Conservation (phyloP, 1,140 invertebrate species). For the Dinothrombium tinctorium region DNA sequence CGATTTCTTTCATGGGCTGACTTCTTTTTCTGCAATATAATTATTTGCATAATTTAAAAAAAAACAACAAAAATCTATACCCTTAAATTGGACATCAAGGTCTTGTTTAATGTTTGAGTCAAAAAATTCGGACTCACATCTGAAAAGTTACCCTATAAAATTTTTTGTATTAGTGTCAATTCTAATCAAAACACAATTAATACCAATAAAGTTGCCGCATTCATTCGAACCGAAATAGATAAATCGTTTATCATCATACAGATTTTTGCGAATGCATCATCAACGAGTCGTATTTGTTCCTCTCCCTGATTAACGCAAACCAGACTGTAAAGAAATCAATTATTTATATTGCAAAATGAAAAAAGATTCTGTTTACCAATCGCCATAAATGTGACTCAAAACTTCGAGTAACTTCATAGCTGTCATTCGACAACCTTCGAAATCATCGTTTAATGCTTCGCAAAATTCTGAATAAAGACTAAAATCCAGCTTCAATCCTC, state of each 20-base stretch:
- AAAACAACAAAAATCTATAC: constrained; percentile 21
- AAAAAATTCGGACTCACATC: constrained; percentile 67
- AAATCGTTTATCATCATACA: constrained; percentile 80
- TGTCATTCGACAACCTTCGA: constrained; percentile 67
- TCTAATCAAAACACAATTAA: constrained; percentile 14
- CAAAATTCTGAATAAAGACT: constrained; percentile 57
- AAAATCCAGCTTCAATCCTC: constrained; percentile 31
- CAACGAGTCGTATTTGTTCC: constrained; percentile 43
- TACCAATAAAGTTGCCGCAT: constrained; percentile 38
- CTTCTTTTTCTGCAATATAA: constrained; percentile 12
- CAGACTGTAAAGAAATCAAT: constrained; percentile 15
- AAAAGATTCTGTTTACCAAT: constrained; percentile 29
- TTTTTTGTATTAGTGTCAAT: too few species aligned
- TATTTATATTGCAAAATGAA: constrained; percentile 4
- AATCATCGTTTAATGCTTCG: constrained; percentile 65
- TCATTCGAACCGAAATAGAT: constrained; percentile 51
- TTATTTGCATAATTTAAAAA: background rate
- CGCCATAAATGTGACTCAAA: constrained; percentile 58
- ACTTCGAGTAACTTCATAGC: constrained; percentile 64
- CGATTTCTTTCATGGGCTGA: constrained; percentile 61
- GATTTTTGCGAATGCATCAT: constrained; percentile 88
- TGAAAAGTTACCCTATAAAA: constrained; percentile 61
- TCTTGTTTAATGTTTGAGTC: constrained; percentile 90
- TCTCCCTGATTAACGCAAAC: constrained; percentile 15
- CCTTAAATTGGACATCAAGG: constrained; percentile 89